Conservation (phyloP, 2,113 vertebrate species). For the Dipodomys merriami region DNA sequence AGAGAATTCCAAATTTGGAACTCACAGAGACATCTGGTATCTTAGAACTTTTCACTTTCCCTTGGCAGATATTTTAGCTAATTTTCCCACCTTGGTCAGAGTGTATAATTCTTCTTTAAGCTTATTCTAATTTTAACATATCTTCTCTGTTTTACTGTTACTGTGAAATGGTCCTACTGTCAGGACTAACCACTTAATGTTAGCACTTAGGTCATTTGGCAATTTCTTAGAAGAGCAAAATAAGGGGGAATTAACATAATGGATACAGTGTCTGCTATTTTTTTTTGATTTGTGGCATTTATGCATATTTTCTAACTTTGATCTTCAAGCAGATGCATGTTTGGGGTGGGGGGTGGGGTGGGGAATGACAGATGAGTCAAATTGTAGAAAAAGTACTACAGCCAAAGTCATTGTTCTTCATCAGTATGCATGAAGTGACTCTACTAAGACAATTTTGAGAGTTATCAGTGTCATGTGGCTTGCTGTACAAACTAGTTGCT, state of each 20-base stretch:
- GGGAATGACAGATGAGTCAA: constrained; percentile 47
- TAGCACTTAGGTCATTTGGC: constrained; percentile 68
- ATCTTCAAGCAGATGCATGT: constrained; percentile 52
- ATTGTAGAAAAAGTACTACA: constrained; percentile 26
- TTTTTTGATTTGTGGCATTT: constrained; percentile 15
- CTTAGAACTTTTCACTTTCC: constrained; percentile 76
- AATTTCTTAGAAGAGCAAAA: constrained; percentile 59
- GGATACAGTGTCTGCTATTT: not conserved
- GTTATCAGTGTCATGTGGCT: not conserved
- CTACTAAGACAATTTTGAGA: not conserved
- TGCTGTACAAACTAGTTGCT: not conserved
- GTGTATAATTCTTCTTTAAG: constrained; percentile 69
- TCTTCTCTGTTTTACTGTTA: constrained; percentile 34
- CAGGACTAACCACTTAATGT: constrained; percentile 57
- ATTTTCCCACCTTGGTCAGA: constrained; percentile 78
- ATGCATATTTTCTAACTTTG: constrained; percentile 45
- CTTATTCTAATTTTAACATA: constrained; percentile 73
- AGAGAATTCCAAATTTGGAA: constrained; percentile 80
- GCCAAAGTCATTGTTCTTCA: constrained; percentile 18
- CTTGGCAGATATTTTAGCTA: constrained; percentile 75
- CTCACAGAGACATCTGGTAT: constrained; percentile 78
- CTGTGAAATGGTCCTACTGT: constrained; percentile 63
- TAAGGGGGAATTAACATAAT: constrained; percentile 45
- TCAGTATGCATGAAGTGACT: not conserved
- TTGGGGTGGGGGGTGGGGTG: too few species aligned